Conservation (phyloP, 2,113 vertebrate species). For the Galbula dea region DNA sequence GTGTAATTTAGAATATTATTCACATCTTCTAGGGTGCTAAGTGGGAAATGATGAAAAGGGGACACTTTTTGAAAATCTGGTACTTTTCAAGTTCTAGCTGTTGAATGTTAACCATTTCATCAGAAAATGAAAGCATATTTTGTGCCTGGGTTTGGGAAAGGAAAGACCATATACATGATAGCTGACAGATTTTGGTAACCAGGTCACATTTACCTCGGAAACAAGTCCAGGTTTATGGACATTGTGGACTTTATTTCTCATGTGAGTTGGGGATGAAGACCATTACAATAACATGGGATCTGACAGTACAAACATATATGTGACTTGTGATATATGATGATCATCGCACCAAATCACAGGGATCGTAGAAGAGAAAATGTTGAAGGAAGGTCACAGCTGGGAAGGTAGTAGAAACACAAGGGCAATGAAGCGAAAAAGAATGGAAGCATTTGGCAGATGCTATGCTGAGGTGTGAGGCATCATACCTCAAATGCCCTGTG, state of each 20-base stretch:
- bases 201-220: not conserved
- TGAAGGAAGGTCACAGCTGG: not conserved
- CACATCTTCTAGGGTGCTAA: not conserved
- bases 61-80: not conserved
- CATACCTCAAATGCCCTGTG: not conserved
- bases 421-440: accelerated
- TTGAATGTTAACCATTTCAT: not conserved
- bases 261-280: not conserved
- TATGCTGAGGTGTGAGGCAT: accelerated
- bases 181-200: not conserved
- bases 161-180: accelerated
- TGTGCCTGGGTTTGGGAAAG: not conserved
- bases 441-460: too few species aligned
- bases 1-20: not conserved
- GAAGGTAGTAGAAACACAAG: not conserved
- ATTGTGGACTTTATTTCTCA: not conserved
- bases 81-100: not conserved
- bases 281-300: not conserved
- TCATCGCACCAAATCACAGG: not conserved
- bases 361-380: not conserved
- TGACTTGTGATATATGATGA: not conserved
- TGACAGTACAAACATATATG: not conserved
- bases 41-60: not conserved
- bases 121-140: not conserved
- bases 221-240: not conserved